Percentiles rank a stretch among this genome's conserved stretches.
Conservation (phyloP, 2,113 vertebrate genomes). For the Balaeniceps rex region DNA sequence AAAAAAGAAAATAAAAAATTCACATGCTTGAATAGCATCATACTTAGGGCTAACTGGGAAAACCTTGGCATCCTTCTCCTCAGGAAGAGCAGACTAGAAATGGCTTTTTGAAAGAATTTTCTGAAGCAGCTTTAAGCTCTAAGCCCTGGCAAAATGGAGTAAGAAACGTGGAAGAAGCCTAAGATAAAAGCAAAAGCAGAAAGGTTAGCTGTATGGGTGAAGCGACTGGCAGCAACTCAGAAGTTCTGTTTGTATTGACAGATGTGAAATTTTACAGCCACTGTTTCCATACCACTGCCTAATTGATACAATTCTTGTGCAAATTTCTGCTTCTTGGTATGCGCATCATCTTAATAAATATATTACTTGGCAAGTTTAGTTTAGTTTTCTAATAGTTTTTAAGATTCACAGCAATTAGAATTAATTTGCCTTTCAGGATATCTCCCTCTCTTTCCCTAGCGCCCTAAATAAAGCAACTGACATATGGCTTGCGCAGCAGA, state of each 20-base stretch:
- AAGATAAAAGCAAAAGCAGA: background rate
- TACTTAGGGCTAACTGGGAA: background rate
- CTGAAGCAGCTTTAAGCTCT: background rate
- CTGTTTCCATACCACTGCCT: background rate
- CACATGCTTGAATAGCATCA: background rate
- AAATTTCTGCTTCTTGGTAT: background rate
- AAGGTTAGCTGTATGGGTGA: background rate
- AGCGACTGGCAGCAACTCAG: background rate
- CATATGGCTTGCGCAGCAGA: background rate
- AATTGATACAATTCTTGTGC: background rate
- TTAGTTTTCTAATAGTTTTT: background rate
- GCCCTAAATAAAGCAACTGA: background rate
- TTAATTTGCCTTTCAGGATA: constrained; percentile 3
- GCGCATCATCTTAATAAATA: background rate
- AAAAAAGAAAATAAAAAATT: background rate
- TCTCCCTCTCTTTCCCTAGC: background rate
- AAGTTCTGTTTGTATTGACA: background rate
- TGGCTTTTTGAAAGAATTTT: background rate
- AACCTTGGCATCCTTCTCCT: background rate
- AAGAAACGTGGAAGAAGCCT: background rate
- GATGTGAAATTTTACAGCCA: background rate
- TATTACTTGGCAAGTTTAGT: constrained; percentile 8
- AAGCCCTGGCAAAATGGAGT: background rate
- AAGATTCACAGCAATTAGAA: constrained; percentile 10
- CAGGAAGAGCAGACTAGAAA: background rate